phyloP scores from a whole-genome alignment of 1,140 invertebrate species.

The Drosophila leontia region DNA sequence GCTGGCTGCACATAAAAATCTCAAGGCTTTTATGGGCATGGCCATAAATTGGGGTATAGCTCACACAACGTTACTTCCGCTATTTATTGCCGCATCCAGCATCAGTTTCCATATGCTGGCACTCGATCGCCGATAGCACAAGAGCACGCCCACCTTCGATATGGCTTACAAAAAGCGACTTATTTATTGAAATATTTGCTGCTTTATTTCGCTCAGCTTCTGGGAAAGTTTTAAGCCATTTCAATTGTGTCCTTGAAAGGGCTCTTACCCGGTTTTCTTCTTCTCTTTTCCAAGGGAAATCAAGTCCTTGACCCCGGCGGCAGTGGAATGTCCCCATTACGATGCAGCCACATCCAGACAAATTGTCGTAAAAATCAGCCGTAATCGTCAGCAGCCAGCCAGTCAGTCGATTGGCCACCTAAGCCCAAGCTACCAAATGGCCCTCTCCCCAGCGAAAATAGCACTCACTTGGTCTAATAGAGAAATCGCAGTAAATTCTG shows the following conservation, averaged over 20 bases:
- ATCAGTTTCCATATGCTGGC: constrained; percentile 70
- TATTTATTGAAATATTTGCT: constrained; percentile 66
- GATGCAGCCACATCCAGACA: constrained; percentile 63
- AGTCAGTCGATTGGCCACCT: constrained; percentile 58
- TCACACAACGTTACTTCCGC: constrained; percentile 44
- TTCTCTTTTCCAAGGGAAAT: not conserved
- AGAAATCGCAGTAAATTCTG: constrained; percentile 55
- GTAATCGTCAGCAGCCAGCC: constrained; percentile 61
- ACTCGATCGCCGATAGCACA: constrained; percentile 44
- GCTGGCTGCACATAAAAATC: constrained; percentile 60
- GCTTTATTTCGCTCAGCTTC: constrained; percentile 35
- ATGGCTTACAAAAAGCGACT: constrained; percentile 21
- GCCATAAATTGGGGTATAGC: constrained; percentile 64
- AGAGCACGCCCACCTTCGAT: constrained; percentile 16
- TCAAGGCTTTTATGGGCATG: constrained; percentile 54
- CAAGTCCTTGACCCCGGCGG: constrained; percentile 65
- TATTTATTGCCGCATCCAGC: constrained; percentile 62
- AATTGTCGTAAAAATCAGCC: constrained; percentile 68
- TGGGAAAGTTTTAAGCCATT: constrained; percentile 62
- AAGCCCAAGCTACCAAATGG: constrained; percentile 11
- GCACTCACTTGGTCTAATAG: constrained; percentile 56
- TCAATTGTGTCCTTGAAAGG: constrained; percentile 62
- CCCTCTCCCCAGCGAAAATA: constrained; percentile 14
- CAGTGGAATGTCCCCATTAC: constrained; percentile 48
- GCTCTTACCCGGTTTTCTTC: constrained; percentile 26